A percentile compares a stretch with the other conserved stretches of the same genome.
Conservation (phyloP, 2,113 vertebrate species). For the Osmerus eperlanus region DNA sequence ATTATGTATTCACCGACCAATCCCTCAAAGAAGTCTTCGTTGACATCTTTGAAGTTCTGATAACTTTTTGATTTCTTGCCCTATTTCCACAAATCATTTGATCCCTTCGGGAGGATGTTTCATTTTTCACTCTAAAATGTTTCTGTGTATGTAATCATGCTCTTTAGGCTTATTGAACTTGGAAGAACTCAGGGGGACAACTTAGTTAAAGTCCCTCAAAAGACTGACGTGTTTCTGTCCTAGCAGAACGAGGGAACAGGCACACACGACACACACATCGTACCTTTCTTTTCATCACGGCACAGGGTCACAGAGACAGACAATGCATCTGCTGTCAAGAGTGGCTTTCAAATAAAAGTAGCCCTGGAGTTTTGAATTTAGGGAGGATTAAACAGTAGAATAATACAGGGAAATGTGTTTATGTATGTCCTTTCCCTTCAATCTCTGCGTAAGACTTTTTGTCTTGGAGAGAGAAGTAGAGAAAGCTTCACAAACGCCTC, state of each 20-base stretch:
- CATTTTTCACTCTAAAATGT: not conserved
- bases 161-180: constrained; percentile 12
- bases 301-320: constrained; percentile 31
- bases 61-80: constrained; percentile 19
- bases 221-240: constrained; percentile 30
- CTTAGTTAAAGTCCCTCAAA: constrained; percentile 4
- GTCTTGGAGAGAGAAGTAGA: constrained; percentile 20
- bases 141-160: constrained; percentile 13
- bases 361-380: constrained; percentile 53
- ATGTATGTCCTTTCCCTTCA: constrained; percentile 19
- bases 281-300: constrained; percentile 26
- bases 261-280: constrained; percentile 24
- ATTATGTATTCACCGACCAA: constrained; percentile 13
- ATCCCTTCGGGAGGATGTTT: not conserved
- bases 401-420: constrained; percentile 48
- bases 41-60: constrained; percentile 11
- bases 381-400: constrained; percentile 50
- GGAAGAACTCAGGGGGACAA: constrained; percentile 3
- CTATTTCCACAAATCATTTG: not conserved
- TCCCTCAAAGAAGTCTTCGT: constrained; percentile 1
- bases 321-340: constrained; percentile 35
- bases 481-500: constrained; percentile 29
- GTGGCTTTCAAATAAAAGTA: constrained; percentile 34
- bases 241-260: constrained; percentile 45
- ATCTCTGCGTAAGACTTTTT: constrained; percentile 26